Evolutionary conservation across 2,113 vertebrate species (phyloP).

Genomic region (Scomber colias): DNA sequence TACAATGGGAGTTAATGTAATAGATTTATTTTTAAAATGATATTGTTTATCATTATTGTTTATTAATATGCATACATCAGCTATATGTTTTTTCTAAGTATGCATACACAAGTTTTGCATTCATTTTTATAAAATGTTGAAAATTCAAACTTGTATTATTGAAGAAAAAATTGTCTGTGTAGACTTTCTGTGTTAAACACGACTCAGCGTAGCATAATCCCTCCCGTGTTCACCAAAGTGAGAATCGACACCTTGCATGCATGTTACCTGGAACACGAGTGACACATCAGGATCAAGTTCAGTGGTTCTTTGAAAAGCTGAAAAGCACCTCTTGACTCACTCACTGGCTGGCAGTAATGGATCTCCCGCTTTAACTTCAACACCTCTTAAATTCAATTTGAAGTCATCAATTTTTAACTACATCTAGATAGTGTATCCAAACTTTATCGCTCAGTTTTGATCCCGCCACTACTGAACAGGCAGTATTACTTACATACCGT

Average conservation of each 20-base stretch:
- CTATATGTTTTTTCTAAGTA: too few relatives aligned
- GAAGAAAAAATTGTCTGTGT: background rate
- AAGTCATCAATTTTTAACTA: constrained; percentile 75
- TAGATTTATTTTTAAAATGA: too few relatives aligned
- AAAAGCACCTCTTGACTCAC: constrained; percentile 69
- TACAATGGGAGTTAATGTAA: too few relatives aligned
- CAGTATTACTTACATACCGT: constrained; percentile 41
- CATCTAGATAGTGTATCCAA: constrained; percentile 65
- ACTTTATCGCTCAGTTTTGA: constrained; percentile 48
- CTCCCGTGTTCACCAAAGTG: constrained; percentile 25
- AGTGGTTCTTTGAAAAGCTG: constrained; percentile 64
- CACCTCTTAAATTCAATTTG: constrained; percentile 70
- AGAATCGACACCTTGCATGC: constrained; percentile 52
- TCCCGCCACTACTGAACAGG: constrained; percentile 18
- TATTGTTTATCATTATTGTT: too few relatives aligned
- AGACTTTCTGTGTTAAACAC: constrained; percentile 31
- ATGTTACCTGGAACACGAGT: constrained; percentile 58
- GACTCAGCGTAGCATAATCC: constrained; percentile 19
- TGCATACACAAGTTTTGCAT: too few relatives aligned
- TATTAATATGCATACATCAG: too few relatives aligned
- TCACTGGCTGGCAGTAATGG: constrained; percentile 57
- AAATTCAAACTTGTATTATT: too few relatives aligned
- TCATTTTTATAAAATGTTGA: too few relatives aligned
- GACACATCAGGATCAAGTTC: constrained; percentile 76
- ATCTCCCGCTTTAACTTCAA: constrained; percentile 65